phyloP scores from a whole-genome alignment of 2,888 invertebrate genomes.

The Dromius quadrimaculatus region DNA sequence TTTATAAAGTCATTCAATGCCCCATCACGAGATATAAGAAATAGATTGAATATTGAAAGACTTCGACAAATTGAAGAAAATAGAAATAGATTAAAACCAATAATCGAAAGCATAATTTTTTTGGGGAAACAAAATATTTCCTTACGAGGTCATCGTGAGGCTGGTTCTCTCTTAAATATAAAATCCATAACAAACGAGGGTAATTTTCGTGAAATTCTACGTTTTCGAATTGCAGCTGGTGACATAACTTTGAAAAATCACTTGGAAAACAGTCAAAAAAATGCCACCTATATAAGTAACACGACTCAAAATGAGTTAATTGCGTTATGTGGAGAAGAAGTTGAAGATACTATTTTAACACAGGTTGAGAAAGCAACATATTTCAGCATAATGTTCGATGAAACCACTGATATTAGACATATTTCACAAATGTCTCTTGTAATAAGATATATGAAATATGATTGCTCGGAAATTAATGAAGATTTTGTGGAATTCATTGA shows the following conservation, averaged over 20 bases:
- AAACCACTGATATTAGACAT: constrained; percentile 58
- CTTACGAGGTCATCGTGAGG: constrained; percentile 56
- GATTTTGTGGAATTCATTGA: constrained; percentile 57
- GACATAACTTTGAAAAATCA: constrained; percentile 55
- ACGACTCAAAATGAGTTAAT: constrained; percentile 59
- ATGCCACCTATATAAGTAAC: constrained; percentile 57
- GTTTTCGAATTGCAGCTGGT: constrained; percentile 55
- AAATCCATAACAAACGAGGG: constrained; percentile 46
- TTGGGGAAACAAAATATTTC: constrained; percentile 57
- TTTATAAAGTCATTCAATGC: constrained; percentile 26
- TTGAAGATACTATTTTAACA: constrained; percentile 54
- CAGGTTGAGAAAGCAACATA: constrained; percentile 53
- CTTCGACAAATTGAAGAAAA: constrained; percentile 53
- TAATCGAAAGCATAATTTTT: constrained; percentile 41
- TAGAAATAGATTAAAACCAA: constrained; percentile 46
- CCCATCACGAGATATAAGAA: constrained; percentile 44
- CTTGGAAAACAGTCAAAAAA: constrained; percentile 54
- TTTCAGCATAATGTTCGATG: constrained; percentile 58
- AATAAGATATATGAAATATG: constrained; percentile 55
- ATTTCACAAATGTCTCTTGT: constrained; percentile 57
- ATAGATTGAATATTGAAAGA: constrained; percentile 47
- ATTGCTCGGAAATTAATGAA: constrained; percentile 53
- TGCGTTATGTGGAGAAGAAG: constrained; percentile 56
- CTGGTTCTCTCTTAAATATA: constrained; percentile 50
- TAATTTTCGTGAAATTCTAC: constrained; percentile 56